Base-by-base conservation (phyloP, 2,113 vertebrate genomes). In the Glaucidium brasilianum region DNA sequence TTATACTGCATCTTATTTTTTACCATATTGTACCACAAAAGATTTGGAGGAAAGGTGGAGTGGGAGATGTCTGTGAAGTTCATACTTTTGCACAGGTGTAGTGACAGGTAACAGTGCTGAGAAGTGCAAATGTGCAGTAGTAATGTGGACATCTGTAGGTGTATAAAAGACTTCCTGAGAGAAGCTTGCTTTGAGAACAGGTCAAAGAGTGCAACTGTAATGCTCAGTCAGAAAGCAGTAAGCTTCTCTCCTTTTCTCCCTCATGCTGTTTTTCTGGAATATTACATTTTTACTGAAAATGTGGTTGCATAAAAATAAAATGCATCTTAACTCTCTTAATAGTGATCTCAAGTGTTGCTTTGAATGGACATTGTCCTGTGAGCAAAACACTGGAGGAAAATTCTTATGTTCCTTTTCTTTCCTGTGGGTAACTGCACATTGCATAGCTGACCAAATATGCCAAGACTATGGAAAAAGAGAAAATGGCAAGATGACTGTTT, bases 341-440 rank as follows among this genome's bases (percentile, higher is more conserved):
- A 59, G 63, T n/a, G 35, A 82, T 85, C 82, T 83, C 78, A 63
- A 88, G 50, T 45, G 50, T 62, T 77, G 68, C 79, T 94, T 81
- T 90, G 90, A 90, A 94, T 74, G 71, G 85, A 60, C 63, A 34
- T 80, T 94, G 75, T 82, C 86, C 76, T 89, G 60, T 58, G 72
- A 95, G 84, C 62, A 91, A 67, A 94, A 82, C 80, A 69, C 22
- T 83, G 45, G 60, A 85, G 73, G 79, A 91, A 50, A 83, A 72
- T 87, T 91, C 39, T 67, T 52, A 25, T 45, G 49, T 73, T 90
- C 49, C 41, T 90, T 91, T 68, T 94, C 72, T 93, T 92, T 67
- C 64, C 86, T 85, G 91, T 73, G 96, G 77, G 89, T 69, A 94
- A 71, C 87, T 88, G 66, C 52, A 75, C 73, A 85, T 88, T 83